A percentile compares a stretch with the other conserved stretches of the same genome.
phyloP scores from a whole-genome alignment of 2,113 vertebrate genomes.

The Osmerus mordax region DNA sequence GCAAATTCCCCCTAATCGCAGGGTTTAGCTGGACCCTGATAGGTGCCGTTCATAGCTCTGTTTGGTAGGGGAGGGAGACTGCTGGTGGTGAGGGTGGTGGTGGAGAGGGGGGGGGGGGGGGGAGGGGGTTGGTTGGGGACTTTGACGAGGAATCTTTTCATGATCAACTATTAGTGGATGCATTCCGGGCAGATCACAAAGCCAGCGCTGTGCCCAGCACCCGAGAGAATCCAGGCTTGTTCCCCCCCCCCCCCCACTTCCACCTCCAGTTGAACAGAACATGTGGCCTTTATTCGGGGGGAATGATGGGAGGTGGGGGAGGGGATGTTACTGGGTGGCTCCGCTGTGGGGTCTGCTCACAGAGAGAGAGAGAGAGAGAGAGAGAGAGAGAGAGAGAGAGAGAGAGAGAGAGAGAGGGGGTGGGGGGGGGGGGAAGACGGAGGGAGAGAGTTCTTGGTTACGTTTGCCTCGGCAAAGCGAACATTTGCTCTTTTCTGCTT shows the following conservation, averaged over 20 bases:
- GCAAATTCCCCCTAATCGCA: constrained; percentile 92
- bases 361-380: constrained; percentile 37
- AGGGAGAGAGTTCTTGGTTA: too few species aligned
- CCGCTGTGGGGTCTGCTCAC: constrained; percentile 47
- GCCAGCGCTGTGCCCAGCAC: constrained; percentile 65
- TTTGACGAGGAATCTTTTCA: constrained; percentile 79
- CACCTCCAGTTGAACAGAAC: constrained; percentile 57
- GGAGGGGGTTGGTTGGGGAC: constrained; percentile 78
- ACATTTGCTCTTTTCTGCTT: too few species aligned
- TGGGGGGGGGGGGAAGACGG: too few species aligned
- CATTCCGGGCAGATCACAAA: constrained; percentile 78
- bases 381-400: background rate
- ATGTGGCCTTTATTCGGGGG: constrained; percentile 57
- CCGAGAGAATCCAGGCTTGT: constrained; percentile 40
- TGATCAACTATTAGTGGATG: constrained; percentile 75
- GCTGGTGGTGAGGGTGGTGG: background rate
- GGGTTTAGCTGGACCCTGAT: constrained; percentile 88
- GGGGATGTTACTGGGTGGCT: constrained; percentile 39
- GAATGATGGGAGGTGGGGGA: constrained; percentile 30
- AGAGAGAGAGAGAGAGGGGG: constrained; percentile 12
- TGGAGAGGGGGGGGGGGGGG: constrained; percentile 71
- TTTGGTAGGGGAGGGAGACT: constrained; percentile 72
- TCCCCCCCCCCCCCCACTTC: constrained; percentile 20
- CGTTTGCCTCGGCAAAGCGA: too few species aligned
- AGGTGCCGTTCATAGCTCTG: constrained; percentile 89